Evolutionary conservation across 2,113 vertebrate genomes (phyloP).

Genomic region (Toxotes jaculatrix): DNA sequence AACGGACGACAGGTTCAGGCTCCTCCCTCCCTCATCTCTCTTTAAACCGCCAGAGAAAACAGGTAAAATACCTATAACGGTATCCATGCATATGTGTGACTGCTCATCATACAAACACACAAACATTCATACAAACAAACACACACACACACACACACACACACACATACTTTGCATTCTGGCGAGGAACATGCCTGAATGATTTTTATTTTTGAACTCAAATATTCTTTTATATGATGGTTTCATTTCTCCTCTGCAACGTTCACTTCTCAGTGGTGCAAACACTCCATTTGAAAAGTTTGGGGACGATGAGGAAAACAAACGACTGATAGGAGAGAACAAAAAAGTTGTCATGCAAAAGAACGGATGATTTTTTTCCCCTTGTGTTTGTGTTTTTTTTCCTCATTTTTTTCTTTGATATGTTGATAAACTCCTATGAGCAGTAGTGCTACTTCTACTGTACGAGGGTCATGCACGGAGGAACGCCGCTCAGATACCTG

Average conservation of each 20-base stretch:
- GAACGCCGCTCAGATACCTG: not conserved
- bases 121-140: constrained; percentile 21
- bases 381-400: constrained; percentile 45
- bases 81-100: constrained; percentile 88
- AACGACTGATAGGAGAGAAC: constrained; percentile 39
- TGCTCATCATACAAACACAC: constrained; percentile 65
- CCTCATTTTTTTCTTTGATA: constrained; percentile 53
- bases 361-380: constrained; percentile 53
- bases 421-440: constrained; percentile 57
- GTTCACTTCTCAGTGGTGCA: constrained; percentile 64
- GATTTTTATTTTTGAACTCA: constrained; percentile 45
- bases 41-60: constrained; percentile 71
- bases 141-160: constrained; percentile 18
- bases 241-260: constrained; percentile 52
- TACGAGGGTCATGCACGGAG: constrained; percentile 78
- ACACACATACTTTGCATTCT: constrained; percentile 63
- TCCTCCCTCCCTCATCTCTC: not conserved
- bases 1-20: constrained; percentile 19
- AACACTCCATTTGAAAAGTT: constrained; percentile 60
- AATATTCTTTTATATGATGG: constrained; percentile 48
- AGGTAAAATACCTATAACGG: constrained; percentile 86
- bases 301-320: constrained; percentile 50
- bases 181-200: constrained; percentile 83
- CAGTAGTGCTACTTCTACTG: constrained; percentile 75
- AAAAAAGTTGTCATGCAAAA: constrained; percentile 82